Evolutionary conservation across 2,888 invertebrate species (phyloP).

Genomic region (Phengaris alcon): DNA sequence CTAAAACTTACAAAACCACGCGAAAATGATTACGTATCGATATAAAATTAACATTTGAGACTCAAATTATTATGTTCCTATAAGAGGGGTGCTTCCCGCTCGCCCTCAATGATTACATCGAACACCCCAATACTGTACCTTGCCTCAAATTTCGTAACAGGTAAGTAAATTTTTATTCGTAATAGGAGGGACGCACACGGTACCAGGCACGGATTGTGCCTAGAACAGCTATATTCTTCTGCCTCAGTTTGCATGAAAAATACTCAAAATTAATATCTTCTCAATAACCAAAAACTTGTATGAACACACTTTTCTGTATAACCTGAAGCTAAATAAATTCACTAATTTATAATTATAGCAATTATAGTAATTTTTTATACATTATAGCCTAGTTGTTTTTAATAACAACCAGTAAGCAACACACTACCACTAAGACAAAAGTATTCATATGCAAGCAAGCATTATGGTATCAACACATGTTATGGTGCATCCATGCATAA

Average conservation of each 20-base stretch:
- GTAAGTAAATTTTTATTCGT: constrained; percentile 42
- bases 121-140: constrained; percentile 39
- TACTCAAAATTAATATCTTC: constrained; percentile 8
- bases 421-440: neutral
- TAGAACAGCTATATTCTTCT: constrained; percentile 13
- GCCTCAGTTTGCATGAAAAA: neutral
- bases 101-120: constrained; percentile 50
- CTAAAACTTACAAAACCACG: neutral
- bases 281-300: constrained; percentile 4
- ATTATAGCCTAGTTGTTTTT: neutral
- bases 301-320: neutral
- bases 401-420: constrained; percentile 14
- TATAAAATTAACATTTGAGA: constrained; percentile 33
- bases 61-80: neutral
- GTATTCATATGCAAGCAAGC: constrained; percentile 2
- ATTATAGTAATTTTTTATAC: too few relatives aligned
- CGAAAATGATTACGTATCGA: neutral
- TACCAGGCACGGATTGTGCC: constrained; percentile 65
- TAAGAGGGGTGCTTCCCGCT: constrained; percentile 36
- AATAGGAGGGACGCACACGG: constrained; percentile 53
- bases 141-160: constrained; percentile 62
- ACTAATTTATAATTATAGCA: neutral
- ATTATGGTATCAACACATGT: constrained; percentile 29
- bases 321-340: constrained; percentile 1
- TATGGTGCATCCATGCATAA: constrained; percentile 55